Evolutionary conservation across 2,797 vertebrate genomes (phyloP).

Genomic region (Spinus olivaceus): DNA sequence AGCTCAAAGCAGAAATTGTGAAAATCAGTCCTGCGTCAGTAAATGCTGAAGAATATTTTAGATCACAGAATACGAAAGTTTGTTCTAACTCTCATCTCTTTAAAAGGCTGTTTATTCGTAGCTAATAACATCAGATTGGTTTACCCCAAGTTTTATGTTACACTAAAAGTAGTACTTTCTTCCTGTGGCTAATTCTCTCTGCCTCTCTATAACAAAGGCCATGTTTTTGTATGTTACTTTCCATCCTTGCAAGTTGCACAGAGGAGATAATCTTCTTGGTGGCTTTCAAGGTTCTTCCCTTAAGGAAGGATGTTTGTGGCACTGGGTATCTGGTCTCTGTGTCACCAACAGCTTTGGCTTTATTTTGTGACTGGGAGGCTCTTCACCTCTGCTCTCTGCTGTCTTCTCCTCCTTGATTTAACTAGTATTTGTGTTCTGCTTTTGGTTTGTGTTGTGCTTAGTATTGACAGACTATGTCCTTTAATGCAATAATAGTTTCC

Average conservation of each 20-base stretch:
- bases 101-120: neutral
- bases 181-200: neutral
- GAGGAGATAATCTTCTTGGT: neutral
- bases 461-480: neutral
- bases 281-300: neutral
- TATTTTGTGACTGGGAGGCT: neutral
- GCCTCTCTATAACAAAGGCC: neutral
- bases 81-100: neutral
- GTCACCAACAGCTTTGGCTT: neutral
- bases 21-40: neutral
- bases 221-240: neutral
- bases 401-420: neutral
- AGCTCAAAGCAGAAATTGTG: neutral
- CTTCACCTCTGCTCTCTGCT: neutral
- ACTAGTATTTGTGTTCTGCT: neutral
- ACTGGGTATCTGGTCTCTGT: neutral
- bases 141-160: neutral
- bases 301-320: neutral
- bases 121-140: neutral
- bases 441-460: neutral
- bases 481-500: neutral
- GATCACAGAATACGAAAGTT: neutral
- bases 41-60: neutral
- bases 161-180: neutral
- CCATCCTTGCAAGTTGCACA: neutral